Conservation (phyloP, 2,113 vertebrate genomes). For the Ardeotis arabs region DNA sequence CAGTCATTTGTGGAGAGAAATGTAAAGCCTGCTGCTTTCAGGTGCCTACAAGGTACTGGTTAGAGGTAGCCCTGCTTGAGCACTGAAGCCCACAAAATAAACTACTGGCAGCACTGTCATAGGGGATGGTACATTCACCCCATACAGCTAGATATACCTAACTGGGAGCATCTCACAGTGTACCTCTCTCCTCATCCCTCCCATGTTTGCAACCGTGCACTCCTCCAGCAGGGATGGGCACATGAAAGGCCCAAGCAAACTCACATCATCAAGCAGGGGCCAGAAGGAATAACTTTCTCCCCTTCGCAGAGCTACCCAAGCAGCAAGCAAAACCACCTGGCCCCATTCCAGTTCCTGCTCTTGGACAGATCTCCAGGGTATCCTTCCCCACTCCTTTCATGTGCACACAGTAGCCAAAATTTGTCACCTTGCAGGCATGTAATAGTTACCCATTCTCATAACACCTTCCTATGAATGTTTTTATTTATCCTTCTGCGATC, state of each 20-base stretch:
- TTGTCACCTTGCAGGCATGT: conserved; percentile 36
- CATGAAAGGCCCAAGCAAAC: background rate
- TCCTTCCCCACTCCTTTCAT: background rate
- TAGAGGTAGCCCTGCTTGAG: background rate
- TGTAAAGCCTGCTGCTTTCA: background rate
- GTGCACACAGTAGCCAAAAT: conserved; percentile 34
- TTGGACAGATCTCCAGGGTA: background rate
- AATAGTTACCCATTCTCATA: background rate
- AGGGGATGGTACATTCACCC: background rate
- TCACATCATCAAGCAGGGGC: background rate
- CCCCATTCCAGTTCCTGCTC: background rate
- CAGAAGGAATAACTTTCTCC: background rate
- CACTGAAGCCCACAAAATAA: background rate
- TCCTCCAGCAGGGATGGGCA: background rate
- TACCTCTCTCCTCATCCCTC: background rate
- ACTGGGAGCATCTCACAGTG: background rate
- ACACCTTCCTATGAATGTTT: background rate
- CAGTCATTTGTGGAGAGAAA: background rate
- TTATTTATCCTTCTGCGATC: background rate
- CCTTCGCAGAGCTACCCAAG: background rate
- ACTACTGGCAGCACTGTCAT: background rate
- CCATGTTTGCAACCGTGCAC: accelerated
- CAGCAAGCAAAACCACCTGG: background rate
- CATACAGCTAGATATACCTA: background rate
- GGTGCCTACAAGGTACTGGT: background rate